Percentiles rank a stretch among this genome's conserved stretches.
phyloP scores from a whole-genome alignment of 2,797 vertebrate genomes.

The Epinephelus coioides region DNA sequence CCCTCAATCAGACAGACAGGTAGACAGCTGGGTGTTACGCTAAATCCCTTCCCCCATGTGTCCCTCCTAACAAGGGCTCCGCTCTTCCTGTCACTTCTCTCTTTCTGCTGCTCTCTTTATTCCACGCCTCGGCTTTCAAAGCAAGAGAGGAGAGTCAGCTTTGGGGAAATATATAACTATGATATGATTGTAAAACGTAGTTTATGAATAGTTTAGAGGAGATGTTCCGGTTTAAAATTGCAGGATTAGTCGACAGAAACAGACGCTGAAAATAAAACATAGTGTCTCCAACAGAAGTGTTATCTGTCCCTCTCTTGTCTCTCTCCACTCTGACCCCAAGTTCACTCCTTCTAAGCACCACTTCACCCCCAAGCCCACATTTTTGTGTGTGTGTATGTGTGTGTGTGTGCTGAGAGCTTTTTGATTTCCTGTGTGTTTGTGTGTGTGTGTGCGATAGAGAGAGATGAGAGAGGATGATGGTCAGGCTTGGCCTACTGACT shows the following conservation, averaged over 20 bases:
- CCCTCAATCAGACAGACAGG: constrained; percentile 75
- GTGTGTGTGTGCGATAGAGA: constrained; percentile 20
- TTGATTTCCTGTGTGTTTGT: constrained; percentile 55
- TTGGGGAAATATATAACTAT: constrained; percentile 35
- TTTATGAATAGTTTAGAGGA: constrained; percentile 47
- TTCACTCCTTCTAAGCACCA: constrained; percentile 72
- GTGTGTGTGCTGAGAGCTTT: constrained; percentile 25
- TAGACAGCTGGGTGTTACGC: constrained; percentile 75
- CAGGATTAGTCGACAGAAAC: constrained; percentile 27
- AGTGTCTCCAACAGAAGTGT: constrained; percentile 34
- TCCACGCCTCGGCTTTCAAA: constrained; percentile 39
- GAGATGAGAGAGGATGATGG: constrained; percentile 74
- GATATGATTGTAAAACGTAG: constrained; percentile 35
- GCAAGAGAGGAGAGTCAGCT: constrained; percentile 15
- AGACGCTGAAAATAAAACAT: constrained; percentile 42
- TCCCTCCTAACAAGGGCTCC: constrained; percentile 53
- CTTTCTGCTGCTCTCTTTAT: constrained; percentile 64
- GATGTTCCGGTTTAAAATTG: background rate
- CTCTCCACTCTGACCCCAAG: constrained; percentile 68
- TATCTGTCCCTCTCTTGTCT: constrained; percentile 56
- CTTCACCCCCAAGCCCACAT: constrained; percentile 69
- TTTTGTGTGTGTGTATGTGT: constrained; percentile 32
- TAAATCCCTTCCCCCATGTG: constrained; percentile 75
- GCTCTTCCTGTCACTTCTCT: constrained; percentile 59
- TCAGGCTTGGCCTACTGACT: constrained; percentile 75